Evolutionary conservation across 2,797 vertebrate species (phyloP).

Genomic region (Pangasius krempfi): DNA sequence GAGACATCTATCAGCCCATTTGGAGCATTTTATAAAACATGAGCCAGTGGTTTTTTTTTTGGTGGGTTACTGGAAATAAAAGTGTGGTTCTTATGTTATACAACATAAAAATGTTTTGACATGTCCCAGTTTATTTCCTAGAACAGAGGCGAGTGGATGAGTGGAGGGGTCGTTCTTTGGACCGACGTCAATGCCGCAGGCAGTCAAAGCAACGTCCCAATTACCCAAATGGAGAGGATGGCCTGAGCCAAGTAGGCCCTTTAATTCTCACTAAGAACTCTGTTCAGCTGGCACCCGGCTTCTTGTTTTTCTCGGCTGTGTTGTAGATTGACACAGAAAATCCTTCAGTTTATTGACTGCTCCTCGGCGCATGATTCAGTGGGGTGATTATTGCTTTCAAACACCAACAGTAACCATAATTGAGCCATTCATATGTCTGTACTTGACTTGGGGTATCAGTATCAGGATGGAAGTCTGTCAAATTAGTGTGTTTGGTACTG

Average conservation of each 20-base stretch:
- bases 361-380: slow-evolving; percentile 27
- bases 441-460: slow-evolving; percentile 1
- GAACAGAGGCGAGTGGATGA: slow-evolving; percentile 17
- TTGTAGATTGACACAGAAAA: slow-evolving; percentile 48
- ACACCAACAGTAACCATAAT: slow-evolving; percentile 30
- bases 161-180: slow-evolving; percentile 38
- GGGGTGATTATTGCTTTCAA: slow-evolving; percentile 32
- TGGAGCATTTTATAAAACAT: background rate
- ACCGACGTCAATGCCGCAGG: slow-evolving; percentile 40
- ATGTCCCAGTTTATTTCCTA: slow-evolving; percentile 38
- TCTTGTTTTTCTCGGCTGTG: slow-evolving; percentile 40
- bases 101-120: slow-evolving; percentile 15
- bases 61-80: background rate
- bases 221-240: slow-evolving; percentile 50
- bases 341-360: slow-evolving; percentile 41
- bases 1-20: background rate
- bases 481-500: background rate
- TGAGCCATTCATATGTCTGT: slow-evolving; percentile 34
- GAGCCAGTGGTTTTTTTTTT: background rate
- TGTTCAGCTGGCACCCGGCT: slow-evolving; percentile 37
- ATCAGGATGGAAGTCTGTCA: slow-evolving; percentile 13
- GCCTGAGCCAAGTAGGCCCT: slow-evolving; percentile 47
- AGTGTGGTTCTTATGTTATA: background rate
- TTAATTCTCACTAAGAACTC: slow-evolving; percentile 56
- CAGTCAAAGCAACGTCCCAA: slow-evolving; percentile 51